Percentiles rank a stretch among this genome's conserved stretches.
Evolutionary conservation across 2,888 invertebrate species (phyloP).

Genomic region (Craniophora ligustri): DNA sequence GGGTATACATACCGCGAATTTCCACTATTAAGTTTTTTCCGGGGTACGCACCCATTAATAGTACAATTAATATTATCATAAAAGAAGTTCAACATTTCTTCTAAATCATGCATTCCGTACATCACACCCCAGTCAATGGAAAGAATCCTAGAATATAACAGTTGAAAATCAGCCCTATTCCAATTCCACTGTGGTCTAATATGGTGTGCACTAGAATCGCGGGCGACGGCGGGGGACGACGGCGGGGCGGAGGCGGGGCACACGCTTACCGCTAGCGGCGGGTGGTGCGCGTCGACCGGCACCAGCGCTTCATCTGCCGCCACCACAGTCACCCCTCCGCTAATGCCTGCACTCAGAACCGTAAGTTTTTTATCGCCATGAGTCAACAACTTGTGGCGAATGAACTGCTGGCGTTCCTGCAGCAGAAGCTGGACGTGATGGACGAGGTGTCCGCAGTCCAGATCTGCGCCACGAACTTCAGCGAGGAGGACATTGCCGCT

Average conservation of each 20-base stretch:
- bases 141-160: no score
- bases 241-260: neutral
- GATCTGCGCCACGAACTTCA: no score
- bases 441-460: no score
- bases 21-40: neutral
- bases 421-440: no score
- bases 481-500: no score
- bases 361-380: no score
- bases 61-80: neutral
- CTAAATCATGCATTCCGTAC: neutral
- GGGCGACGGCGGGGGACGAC: neutral
- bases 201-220: neutral
- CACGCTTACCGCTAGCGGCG: neutral
- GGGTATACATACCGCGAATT: neutral
- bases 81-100: neutral
- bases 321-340: neutral
- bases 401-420: no score
- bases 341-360: slow-evolving; percentile 1
- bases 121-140: neutral
- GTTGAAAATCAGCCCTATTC: no score
- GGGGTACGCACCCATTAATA: no score
- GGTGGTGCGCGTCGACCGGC: neutral
- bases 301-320: neutral
- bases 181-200: no score
- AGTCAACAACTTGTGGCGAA: no score